Percentiles rank a stretch among this genome's conserved stretches.
phyloP scores from a whole-genome alignment of 2,797 vertebrate species.

The Vespertilio murinus region DNA sequence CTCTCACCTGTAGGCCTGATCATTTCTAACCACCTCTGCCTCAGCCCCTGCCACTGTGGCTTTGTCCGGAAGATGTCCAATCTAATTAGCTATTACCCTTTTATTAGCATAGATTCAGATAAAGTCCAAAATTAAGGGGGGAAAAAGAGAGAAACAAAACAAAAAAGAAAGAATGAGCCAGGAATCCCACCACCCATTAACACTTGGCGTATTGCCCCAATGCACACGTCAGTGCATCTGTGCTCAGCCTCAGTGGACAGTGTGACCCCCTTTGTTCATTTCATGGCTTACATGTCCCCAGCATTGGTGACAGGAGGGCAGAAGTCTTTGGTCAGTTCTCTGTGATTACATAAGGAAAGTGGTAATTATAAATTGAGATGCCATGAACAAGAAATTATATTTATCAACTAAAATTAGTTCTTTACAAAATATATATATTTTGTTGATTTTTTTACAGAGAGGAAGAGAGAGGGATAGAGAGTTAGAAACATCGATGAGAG shows the following conservation, averaged over 20 bases:
- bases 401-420: not conserved
- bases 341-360: not conserved
- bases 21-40: no score
- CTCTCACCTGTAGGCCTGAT: no score
- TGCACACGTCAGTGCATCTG: accelerated
- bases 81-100: no score
- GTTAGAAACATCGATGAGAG: no score
- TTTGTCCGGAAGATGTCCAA: no score
- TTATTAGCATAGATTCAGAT: not conserved
- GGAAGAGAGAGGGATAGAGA: no score
- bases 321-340: not conserved
- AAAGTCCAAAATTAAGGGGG: not conserved
- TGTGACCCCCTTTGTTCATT: no score
- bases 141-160: not conserved
- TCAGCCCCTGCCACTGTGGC: no score
- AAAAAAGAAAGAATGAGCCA: not conserved
- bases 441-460: no score
- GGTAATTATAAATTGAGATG: not conserved
- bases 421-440: no score
- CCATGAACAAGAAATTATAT: not conserved
- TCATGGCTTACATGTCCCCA: not conserved
- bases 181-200: not conserved
- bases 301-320: accelerated
- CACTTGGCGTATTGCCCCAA: accelerated
- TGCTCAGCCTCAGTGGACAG: accelerated